Evolutionary conservation across 2,888 invertebrate genomes (phyloP).

Genomic region (Lycocerus yunnanus): DNA sequence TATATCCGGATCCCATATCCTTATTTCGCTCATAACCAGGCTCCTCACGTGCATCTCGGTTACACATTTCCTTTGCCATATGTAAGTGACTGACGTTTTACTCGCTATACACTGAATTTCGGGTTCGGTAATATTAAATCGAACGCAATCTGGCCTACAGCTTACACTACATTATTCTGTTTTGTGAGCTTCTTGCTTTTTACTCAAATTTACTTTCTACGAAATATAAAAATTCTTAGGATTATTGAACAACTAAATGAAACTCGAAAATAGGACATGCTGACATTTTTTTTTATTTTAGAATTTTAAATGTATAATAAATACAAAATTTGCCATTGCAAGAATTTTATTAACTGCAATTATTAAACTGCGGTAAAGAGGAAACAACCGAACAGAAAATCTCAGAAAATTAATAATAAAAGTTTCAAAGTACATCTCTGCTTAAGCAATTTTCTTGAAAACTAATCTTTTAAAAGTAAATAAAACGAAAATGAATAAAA

Average conservation of each 20-base stretch:
- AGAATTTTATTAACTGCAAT: not conserved
- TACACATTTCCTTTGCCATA: slow-evolving; percentile 20
- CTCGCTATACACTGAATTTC: slow-evolving; percentile 11
- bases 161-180: slow-evolving; percentile 10
- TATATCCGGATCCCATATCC: slow-evolving; percentile 28
- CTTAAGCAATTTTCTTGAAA: not conserved
- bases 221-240: not conserved
- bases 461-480: not conserved
- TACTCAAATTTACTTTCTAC: not conserved
- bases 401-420: not conserved
- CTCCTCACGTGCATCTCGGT: slow-evolving; percentile 28
- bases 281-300: not conserved
- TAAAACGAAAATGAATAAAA: not conserved
- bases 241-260: not conserved
- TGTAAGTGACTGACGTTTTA: slow-evolving; percentile 24
- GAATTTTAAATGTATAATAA: not conserved
- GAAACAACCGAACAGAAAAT: not conserved
- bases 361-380: not conserved
- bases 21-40: slow-evolving; percentile 28
- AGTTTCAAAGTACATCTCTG: not conserved
- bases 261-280: not conserved
- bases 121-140: not conserved
- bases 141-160: slow-evolving; percentile 9
- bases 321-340: too few species aligned
- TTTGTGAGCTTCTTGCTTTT: not conserved